A percentile compares a stretch with the other conserved stretches of the same genome.
Evolutionary conservation across 2,888 invertebrate species (phyloP).

Genomic region (Chymomyza procnemis): DNA sequence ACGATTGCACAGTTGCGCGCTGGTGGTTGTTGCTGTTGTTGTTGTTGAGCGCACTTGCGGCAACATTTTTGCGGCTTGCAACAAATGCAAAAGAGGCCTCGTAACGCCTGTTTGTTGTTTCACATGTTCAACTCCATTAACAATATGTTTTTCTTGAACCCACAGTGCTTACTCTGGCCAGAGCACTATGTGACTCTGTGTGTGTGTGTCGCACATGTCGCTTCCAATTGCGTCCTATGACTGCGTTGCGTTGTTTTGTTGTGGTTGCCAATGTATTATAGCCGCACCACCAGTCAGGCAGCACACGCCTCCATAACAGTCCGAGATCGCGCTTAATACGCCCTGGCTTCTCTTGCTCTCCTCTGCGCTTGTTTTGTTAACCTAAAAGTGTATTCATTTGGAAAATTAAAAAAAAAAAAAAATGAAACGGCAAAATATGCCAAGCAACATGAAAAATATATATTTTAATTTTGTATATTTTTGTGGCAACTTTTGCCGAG

Average conservation of each 20-base stretch:
- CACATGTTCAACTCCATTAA: constrained; percentile 70
- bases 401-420: constrained; percentile 63
- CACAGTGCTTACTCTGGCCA: not conserved
- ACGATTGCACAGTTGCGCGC: not conserved
- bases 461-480: not conserved
- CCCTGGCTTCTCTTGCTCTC: not conserved
- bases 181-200: not conserved
- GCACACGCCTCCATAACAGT: not conserved
- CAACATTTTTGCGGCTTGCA: constrained; percentile 4
- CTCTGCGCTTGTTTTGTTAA: constrained; percentile 23
- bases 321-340: not conserved
- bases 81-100: constrained; percentile 5
- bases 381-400: constrained; percentile 60
- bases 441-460: not conserved
- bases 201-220: constrained; percentile 27
- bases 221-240: constrained; percentile 43
- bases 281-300: constrained; percentile 12
- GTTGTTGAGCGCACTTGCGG: constrained; percentile 8
- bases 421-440: no score
- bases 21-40: not conserved
- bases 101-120: constrained; percentile 57
- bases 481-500: not conserved
- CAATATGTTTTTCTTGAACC: constrained; percentile 62
- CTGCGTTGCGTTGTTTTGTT: constrained; percentile 18
- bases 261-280: not conserved